phyloP scores from a whole-genome alignment of 2,797 vertebrate genomes.

The Enteromius mattozi region DNA sequence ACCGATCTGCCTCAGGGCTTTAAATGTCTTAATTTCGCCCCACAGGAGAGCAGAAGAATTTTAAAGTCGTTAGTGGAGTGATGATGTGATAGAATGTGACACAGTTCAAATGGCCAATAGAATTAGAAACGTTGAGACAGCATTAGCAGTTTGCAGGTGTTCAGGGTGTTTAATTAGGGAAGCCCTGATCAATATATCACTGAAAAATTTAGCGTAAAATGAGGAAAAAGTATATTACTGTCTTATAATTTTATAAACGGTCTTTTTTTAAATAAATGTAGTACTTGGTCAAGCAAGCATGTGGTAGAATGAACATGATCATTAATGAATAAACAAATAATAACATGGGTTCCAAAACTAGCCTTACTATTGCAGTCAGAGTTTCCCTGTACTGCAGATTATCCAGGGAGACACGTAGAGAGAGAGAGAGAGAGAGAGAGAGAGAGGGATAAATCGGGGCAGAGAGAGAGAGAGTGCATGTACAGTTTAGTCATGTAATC shows the following conservation, averaged over 20 bases:
- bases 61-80: conserved; percentile 39
- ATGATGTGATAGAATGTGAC: conserved; percentile 52
- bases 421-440: background rate
- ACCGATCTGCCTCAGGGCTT: conserved; percentile 44
- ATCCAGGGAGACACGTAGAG: conserved; percentile 33
- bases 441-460: conserved; percentile 1
- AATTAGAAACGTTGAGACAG: conserved; percentile 30
- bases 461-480: conserved; percentile 47
- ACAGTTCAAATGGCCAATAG: conserved; percentile 45
- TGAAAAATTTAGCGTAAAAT: background rate
- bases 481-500: conserved; percentile 58
- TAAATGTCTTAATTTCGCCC: conserved; percentile 45
- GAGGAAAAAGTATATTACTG: background rate
- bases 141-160: conserved; percentile 34
- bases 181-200: background rate
- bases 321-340: conserved; percentile 19
- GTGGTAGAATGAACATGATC: conserved; percentile 8
- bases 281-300: background rate
- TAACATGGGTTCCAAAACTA: conserved; percentile 26
- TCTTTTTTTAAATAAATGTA: background rate
- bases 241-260: no score
- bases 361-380: conserved; percentile 40
- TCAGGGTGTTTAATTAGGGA: conserved; percentile 15
- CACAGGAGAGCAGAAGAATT: conserved; percentile 49
- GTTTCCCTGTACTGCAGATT: conserved; percentile 34